These are phyloP conservation scores for Tautogolabrus adspersus DNA, from an alignment of 2,113 vertebrate species.

Conservation along the genomic window DNA sequence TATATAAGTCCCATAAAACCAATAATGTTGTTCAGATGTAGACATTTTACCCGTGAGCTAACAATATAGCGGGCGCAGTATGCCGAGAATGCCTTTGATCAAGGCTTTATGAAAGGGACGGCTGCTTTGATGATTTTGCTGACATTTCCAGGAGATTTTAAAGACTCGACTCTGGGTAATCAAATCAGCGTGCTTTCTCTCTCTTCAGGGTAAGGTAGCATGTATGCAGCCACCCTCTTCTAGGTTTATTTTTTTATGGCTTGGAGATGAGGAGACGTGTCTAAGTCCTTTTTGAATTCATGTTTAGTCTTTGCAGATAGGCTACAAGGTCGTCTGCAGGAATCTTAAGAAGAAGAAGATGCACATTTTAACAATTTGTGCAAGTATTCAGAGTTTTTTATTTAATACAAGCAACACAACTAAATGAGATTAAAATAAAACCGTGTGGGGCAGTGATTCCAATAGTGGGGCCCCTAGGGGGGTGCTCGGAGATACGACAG, in stretches of 20 bases:
- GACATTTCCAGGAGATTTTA: slow-evolving; percentile 80
- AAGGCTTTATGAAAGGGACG: slow-evolving; percentile 68
- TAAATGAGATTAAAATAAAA: no score
- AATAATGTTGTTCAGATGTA: slow-evolving; percentile 78
- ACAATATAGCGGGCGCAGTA: slow-evolving; percentile 66
- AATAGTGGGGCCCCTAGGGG: no score
- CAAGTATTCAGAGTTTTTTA: background rate
- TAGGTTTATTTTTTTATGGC: slow-evolving; percentile 10
- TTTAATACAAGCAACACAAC: no score
- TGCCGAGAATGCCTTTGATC: slow-evolving; percentile 82
- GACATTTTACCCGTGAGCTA: slow-evolving; percentile 59
- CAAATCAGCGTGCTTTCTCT: slow-evolving; percentile 54
- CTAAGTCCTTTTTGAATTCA: slow-evolving; percentile 38
- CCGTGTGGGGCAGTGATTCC: no score
- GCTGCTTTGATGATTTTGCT: slow-evolving; percentile 73
- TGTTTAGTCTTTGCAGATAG: background rate
- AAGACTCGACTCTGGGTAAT: slow-evolving; percentile 68
- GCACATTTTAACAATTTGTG: background rate
- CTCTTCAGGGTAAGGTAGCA: slow-evolving; percentile 41
- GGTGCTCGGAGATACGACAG: no score
- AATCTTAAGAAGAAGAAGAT: background rate
- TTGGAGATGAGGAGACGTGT: slow-evolving; percentile 35
- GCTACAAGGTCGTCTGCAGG: background rate
- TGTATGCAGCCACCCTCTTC: slow-evolving; percentile 15
- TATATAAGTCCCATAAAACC: slow-evolving; percentile 69